Base-by-base conservation (phyloP, 2,888 invertebrate genomes). In the Lydus trimaculatus region DNA sequence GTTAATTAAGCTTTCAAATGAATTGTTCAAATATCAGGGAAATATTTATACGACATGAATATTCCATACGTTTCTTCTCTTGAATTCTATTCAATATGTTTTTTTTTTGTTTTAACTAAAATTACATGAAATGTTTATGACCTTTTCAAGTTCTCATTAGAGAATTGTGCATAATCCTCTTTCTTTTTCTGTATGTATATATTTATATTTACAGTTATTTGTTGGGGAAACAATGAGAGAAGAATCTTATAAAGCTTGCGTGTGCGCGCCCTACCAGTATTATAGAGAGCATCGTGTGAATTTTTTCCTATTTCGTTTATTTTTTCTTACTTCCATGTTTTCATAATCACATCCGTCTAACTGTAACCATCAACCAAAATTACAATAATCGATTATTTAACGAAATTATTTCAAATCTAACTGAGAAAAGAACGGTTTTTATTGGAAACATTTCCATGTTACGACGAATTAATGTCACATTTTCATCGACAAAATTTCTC, bases 191-290 rank as follows among this genome's bases (percentile, higher is more conserved):
- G 13, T 52, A 20, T 52, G 20, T 23, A 25, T 25, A 13, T 52
- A 52, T 25, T 25, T 52, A 48, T 23, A 23, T 23, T 23, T 52
- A 52, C 52, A 52, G 52, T 52, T 52, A 52, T 13, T 23, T 23
- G 52, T 52, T 25, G 25, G 70, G 64, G 64, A 66, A 66, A 70
- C 70, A 70, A 70, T 70, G 64, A 64, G 64, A 63, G 65, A 52
- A 52, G 17, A 63, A 58, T 64, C 52, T 52, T 52, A 5, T 52
- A 25, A 8, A 13, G 39, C 33, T 31, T 70, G n/a, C n/a, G n/a
- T n/a, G n/a, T 69, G 65, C 69, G 66, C 66, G 70, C 64, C 70
- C 70, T 69, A 61, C 64, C 61, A 61, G 70, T 64, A 66, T 69
- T 69, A 70, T 66, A 61, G 61, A 31, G 58, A 52, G 43, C 43